These are phyloP conservation scores for Branchipolynoe longqiensis DNA, from an alignment of 2,888 invertebrate species.

Conservation along the genomic window DNA sequence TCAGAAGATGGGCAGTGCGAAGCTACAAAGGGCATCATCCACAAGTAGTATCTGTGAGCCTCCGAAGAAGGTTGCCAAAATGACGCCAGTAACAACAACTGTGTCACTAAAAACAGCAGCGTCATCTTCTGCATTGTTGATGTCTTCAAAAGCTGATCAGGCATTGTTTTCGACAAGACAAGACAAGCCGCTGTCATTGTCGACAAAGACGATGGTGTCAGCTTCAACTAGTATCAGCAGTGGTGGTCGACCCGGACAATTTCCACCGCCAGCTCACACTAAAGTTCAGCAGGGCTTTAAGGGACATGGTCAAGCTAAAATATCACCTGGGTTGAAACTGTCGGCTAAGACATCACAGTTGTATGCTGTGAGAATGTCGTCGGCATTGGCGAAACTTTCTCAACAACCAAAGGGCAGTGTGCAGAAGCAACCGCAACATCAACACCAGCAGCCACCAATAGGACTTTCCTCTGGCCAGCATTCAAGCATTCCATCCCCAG, in stretches of 20 bases:
- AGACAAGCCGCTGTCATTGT: slow-evolving; percentile 6
- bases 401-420: not conserved
- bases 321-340: slow-evolving; percentile 1
- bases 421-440: too few relatives aligned
- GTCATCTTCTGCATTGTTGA: not conserved
- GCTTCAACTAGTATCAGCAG: not conserved
- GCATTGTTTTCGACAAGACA: not conserved
- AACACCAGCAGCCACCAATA: not conserved
- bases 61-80: slow-evolving; percentile 25
- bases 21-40: not conserved
- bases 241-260: too few relatives aligned
- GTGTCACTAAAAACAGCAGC: not conserved
- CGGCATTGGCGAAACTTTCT: slow-evolving; percentile 21
- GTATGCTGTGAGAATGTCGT: slow-evolving; percentile 36
- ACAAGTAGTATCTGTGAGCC: not conserved
- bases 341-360: slow-evolving; percentile 34
- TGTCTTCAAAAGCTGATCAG: not conserved
- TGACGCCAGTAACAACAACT: not conserved
- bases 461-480: not conserved
- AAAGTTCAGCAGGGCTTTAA: not conserved
- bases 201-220: not conserved
- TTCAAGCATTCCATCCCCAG: not conserved
- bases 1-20: not conserved
- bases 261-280: not conserved
- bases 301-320: not conserved